phyloP scores from a whole-genome alignment of 2,113 vertebrate genomes.

The Oncorhynchus clarkii region DNA sequence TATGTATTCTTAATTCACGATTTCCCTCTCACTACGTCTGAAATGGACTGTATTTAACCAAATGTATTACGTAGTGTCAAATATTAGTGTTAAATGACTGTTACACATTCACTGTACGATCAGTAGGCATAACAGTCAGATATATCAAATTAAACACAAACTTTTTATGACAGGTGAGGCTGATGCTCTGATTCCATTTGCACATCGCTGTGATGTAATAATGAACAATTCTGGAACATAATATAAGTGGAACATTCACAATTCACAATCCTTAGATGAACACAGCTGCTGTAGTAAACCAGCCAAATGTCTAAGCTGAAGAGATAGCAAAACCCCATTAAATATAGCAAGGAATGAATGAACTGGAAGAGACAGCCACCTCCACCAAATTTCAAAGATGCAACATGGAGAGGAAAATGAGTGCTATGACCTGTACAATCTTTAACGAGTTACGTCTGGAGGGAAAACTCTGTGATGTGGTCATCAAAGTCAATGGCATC shows the following conservation, averaged over 20 bases:
- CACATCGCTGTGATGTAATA: constrained; percentile 14
- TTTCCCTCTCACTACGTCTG: not conserved
- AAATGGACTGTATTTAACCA: not conserved
- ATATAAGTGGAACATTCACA: not conserved
- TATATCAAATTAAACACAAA: too few relatives aligned
- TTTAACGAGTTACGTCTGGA: constrained; percentile 80
- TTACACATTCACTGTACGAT: too few relatives aligned
- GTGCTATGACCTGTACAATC: constrained; percentile 4
- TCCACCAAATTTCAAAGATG: constrained; percentile 15
- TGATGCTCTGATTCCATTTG: not conserved
- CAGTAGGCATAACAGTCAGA: not conserved
- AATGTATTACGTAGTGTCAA: too few relatives aligned
- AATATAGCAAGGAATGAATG: constrained; percentile 4
- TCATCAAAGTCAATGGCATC: constrained; percentile 72
- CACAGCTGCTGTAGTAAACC: not conserved
- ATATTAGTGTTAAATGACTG: too few relatives aligned
- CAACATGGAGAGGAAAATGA: constrained; percentile 10
- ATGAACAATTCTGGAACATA: constrained; percentile 14
- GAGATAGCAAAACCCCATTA: not conserved
- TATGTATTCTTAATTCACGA: not conserved
- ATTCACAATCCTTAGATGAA: not conserved
- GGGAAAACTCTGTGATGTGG: constrained; percentile 77
- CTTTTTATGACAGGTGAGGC: too few relatives aligned
- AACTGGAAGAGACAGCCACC: constrained; percentile 6
- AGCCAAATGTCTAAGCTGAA: not conserved